Base-by-base conservation (phyloP, 2,888 invertebrate species). In the Crematogaster levior region DNA sequence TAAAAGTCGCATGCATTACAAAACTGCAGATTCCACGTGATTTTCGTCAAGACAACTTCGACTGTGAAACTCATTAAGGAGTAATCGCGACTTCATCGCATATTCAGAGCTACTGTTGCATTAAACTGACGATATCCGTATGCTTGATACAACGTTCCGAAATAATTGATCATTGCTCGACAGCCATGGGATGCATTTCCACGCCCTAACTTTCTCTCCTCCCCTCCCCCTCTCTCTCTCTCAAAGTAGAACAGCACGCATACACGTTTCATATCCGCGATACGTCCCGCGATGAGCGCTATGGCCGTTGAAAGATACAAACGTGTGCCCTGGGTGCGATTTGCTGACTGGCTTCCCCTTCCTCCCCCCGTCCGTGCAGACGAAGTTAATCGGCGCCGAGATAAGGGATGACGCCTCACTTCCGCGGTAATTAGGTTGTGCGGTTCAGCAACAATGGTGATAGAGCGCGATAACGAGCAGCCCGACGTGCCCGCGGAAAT, bases 371-470 rank as follows among this genome's bases (percentile, higher is more conserved):
- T n/a, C 79, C 34, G 56, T 73, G 79, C 86, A 87, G 74, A 87
- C 85, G 89, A 89, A 89, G 86, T 88, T 90, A 91, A 91, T 90
- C 88, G 90, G 84, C 80, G 70, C 73, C 73, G 86, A 86, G 90
- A 90, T 90, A 91, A 90, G 90, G 90, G 88, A 90, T 88, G 89
- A 89, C 90, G 85, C 87, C 84, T 86, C 87, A 86, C 87, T 89
- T 89, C 89, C 86, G 84, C 86, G 88, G 88, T 89, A 90, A 90
- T 91, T 91, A 89, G 87, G 87, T 88, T 89, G 88, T 88, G 85
- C 84, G 88, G 88, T 89, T 87, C 90, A 85, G 88, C 86, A 86
- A 88, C 86, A 88, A 86, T 87, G 84, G 86, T 83, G 89, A 90
- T 74, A 56, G 73, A 73, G 37, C 63, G 68, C 80, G 84, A 84